Evolutionary conservation across 2,888 invertebrate genomes (phyloP), one percentile per base, ranked within the genome.

Genomic region (Octonoba sinensis): DNA sequence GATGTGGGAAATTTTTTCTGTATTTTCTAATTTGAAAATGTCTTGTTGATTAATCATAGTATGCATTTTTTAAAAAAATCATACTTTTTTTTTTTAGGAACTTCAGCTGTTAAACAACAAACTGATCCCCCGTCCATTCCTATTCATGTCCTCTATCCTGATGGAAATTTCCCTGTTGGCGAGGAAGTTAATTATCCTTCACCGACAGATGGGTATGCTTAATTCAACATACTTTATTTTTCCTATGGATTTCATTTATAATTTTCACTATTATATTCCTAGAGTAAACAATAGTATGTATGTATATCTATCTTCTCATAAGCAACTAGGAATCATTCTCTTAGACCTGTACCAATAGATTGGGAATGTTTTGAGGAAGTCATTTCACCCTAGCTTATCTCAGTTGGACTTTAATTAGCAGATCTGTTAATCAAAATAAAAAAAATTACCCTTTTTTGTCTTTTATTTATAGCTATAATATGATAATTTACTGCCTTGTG

Each of bases 51-150:
- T 13, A 11, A 11, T 59, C 12, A 22, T 15, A 13, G 13, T n/a
- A 12, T 60, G 13, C 18, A 12, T 22, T 13, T 20, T 24, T 60
- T 60, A 3, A 8, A n/a, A 60, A n/a, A n/a, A n/a, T n/a, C n/a
- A n/a, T n/a, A n/a, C n/a, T 3, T 24, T 6, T n/a, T 0, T 44
- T 49, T 27, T 60, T 13, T 27, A 81, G 82, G 75, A 36, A 57
- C 67, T 60, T n/a, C 76, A 60, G 27, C 71, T 36, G 24, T 62
- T 6, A 91, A 91, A 83, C 90, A 90, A 85, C 95, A 95, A 89
- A 95, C 94, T 0, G 91, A 93, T 88, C 95, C 96, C 18, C 97
- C 97, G 13, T 91, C 94, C n/a, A 91, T 96, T 86, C 93, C 97
- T 0, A 93, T 98, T 84, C 90, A 92, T 2, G 94, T 96, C 72